Base-by-base conservation (phyloP, 2,888 invertebrate genomes). In the Ochropleura leucogaster region DNA sequence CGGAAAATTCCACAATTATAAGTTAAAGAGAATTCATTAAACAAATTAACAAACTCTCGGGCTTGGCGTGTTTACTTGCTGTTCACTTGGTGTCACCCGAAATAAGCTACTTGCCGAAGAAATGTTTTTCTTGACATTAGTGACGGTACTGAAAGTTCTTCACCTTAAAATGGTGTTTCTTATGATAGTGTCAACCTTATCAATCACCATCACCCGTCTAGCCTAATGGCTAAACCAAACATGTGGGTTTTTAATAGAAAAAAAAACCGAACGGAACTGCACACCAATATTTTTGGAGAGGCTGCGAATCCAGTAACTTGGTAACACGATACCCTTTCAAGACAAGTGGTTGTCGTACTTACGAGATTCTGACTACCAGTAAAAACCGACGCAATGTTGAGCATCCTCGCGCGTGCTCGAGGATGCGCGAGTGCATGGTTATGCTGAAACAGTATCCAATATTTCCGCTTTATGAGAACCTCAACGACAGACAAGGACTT, bases 1-100 rank as follows among this genome's bases (percentile, higher is more conserved):
- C 46, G 68, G 60, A 68, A 82, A 72, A 77, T 63, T n/a, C 64
- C 69, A 42, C 57, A 68, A 77, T 85, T 73, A 71, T 46, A 82
- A 77, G 66, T 77, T 73, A 16, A 42, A 40, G n/a, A 62, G 53
- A 77, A 72, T 71, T 75, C 68, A 69, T 75, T 63, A 55, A 80
- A 69, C 65, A 59, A 75, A 82, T 81, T 75, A 82, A 59, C 49
- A 75, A 72, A 62, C 81, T 62, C 10, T 6, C 51, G 53, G 12
- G 16, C 1, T 68, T 40, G 64, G 16, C 49, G 49, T 60, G 49
- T 60, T 69, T 57, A 44, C n/a, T 66, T 42, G 68, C 18, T 44
- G 60, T 62, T 40, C 53, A 59, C 40, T 75, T 65, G 62, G 51
- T 68, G 44, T 71, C 59, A 49, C 6, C 8, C 42, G 6, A 68